Conservation (phyloP, 2,113 vertebrate species). For the Ardeotis arabs region DNA sequence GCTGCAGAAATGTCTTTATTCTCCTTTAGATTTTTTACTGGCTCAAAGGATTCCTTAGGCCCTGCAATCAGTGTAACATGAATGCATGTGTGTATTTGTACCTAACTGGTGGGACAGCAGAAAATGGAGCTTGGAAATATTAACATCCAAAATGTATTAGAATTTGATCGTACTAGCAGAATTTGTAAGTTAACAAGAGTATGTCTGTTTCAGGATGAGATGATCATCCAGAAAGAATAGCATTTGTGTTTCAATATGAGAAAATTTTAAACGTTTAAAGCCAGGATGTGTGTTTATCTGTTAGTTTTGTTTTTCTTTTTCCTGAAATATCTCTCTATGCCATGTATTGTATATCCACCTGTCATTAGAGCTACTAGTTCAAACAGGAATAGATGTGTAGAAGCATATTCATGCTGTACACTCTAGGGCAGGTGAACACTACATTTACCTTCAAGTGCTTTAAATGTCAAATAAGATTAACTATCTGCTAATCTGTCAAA, state of each 20-base stretch:
- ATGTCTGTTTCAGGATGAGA: background rate
- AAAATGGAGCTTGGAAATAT: background rate
- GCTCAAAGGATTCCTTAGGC: background rate
- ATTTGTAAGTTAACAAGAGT: background rate
- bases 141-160: background rate
- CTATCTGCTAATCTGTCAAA: background rate
- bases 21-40: background rate
- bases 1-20: background rate
- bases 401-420: background rate
- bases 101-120: background rate
- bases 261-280: background rate
- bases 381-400: conserved; percentile 8
- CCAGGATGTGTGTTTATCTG: background rate
- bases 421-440: conserved; percentile 32
- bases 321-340: background rate
- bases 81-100: accelerated
- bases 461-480: conserved; percentile 58
- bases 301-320: background rate
- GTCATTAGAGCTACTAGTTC: background rate
- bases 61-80: background rate
- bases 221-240: background rate
- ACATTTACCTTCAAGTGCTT: conserved; percentile 44
- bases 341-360: background rate
- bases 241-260: background rate
- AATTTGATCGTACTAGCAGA: background rate